Conservation (phyloP, 2,797 vertebrate species). For the Scyliorhinus canicula region DNA sequence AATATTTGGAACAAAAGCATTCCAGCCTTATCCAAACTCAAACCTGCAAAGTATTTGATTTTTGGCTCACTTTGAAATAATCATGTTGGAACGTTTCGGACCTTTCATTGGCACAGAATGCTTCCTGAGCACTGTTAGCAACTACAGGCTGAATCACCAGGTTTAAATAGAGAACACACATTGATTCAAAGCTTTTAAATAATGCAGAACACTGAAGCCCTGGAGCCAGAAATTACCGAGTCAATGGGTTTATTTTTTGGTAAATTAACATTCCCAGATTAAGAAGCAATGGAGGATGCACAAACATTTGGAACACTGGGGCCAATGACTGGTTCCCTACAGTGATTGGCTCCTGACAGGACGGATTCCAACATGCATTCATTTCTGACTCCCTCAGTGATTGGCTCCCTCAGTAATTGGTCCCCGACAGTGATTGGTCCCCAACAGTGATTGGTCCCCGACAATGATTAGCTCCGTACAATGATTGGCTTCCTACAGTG, state of each 20-base stretch:
- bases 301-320: not conserved
- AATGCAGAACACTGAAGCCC: not conserved
- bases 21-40: constrained; percentile 18
- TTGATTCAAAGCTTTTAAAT: not conserved
- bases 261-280: not conserved
- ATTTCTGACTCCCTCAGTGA: too few relatives aligned
- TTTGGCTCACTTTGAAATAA: constrained; percentile 17
- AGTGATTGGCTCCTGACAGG: too few relatives aligned
- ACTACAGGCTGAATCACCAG: not conserved
- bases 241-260: not conserved
- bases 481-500: too few relatives aligned
- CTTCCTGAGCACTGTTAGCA: not conserved
- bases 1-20: constrained; percentile 3
- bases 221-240: too few relatives aligned
- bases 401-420: too few relatives aligned
- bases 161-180: not conserved
- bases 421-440: too few relatives aligned
- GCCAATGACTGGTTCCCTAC: not conserved
- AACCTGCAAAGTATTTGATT: constrained; percentile 15
- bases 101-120: not conserved
- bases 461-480: too few relatives aligned
- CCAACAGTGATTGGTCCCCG: too few relatives aligned
- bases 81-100: not conserved
- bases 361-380: too few relatives aligned
- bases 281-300: not conserved